Percentiles rank a stretch among this genome's conserved stretches.
Conservation (phyloP, 2,113 vertebrate genomes). For the Hemicordylus capensis region DNA sequence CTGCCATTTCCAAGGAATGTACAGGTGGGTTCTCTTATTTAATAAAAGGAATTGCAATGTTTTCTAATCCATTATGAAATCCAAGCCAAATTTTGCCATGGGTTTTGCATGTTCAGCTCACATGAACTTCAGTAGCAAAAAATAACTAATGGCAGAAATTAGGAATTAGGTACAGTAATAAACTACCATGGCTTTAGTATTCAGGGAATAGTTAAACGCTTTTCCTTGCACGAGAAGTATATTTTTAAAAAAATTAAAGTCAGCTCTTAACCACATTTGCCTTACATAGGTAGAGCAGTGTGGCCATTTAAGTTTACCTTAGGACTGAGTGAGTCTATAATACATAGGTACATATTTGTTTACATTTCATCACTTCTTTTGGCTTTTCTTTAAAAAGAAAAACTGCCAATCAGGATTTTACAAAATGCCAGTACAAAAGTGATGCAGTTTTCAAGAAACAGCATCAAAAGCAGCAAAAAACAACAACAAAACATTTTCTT, state of each 20-base stretch:
- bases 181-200: conserved; percentile 39
- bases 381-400: conserved; percentile 50
- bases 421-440: conserved; percentile 49
- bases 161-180: neutral
- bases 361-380: conserved; percentile 71
- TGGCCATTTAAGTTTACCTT: conserved; percentile 52
- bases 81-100: conserved; percentile 39
- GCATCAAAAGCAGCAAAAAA: conserved; percentile 60
- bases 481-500: conserved; percentile 25
- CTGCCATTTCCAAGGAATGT: conserved; percentile 30
- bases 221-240: conserved; percentile 44
- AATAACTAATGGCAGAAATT: conserved; percentile 38
- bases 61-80: conserved; percentile 40
- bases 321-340: conserved; percentile 55
- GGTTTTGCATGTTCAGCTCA: conserved; percentile 45
- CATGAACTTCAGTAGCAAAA: conserved; percentile 27
- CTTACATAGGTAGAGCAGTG: conserved; percentile 48
- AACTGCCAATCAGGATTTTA: conserved; percentile 66
- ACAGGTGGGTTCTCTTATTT: conserved; percentile 17
- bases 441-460: conserved; percentile 61
- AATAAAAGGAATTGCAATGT: conserved; percentile 34
- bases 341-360: conserved; percentile 71
- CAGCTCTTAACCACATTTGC: conserved; percentile 41
- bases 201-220: conserved; percentile 50
- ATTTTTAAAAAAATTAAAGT: conserved; percentile 35